Conservation (phyloP, 1,140 invertebrate genomes). For the Leptopilina boulardi region DNA sequence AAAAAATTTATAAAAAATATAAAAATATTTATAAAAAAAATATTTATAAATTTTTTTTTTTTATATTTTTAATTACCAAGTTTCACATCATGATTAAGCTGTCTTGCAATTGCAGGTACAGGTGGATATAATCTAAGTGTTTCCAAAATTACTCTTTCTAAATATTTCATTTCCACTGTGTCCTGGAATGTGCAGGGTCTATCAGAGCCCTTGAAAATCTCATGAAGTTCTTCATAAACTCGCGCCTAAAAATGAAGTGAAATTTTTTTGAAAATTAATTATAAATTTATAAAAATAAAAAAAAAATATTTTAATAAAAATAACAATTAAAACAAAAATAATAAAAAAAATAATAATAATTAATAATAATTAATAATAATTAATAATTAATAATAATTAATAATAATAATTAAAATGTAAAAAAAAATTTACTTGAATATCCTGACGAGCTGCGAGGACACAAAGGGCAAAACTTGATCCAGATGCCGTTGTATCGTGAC, state of each 20-base stretch:
- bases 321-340: not conserved
- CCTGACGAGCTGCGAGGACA: conserved; percentile 84
- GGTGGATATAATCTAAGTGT: conserved; percentile 86
- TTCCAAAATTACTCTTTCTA: conserved; percentile 88
- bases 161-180: conserved; percentile 88
- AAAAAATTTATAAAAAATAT: not conserved
- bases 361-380: too few species aligned
- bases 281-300: not conserved
- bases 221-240: conserved; percentile 82
- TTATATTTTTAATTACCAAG: conserved; percentile 77
- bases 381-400: too few species aligned
- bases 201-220: conserved; percentile 85
- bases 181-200: conserved; percentile 87
- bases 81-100: conserved; percentile 83
- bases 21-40: not conserved
- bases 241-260: conserved; percentile 59
- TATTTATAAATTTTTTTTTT: conserved; percentile 52
- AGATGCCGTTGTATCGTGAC: conserved; percentile 92
- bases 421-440: conserved; percentile 78
- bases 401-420: too few species aligned
- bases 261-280: not conserved
- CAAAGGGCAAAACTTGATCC: conserved; percentile 88
- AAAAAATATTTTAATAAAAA: not conserved
- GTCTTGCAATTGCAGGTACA: conserved; percentile 86
- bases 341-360: too few species aligned